Evolutionary conservation across 2,888 invertebrate species (phyloP).

Genomic region (Scaptomyza reducta): DNA sequence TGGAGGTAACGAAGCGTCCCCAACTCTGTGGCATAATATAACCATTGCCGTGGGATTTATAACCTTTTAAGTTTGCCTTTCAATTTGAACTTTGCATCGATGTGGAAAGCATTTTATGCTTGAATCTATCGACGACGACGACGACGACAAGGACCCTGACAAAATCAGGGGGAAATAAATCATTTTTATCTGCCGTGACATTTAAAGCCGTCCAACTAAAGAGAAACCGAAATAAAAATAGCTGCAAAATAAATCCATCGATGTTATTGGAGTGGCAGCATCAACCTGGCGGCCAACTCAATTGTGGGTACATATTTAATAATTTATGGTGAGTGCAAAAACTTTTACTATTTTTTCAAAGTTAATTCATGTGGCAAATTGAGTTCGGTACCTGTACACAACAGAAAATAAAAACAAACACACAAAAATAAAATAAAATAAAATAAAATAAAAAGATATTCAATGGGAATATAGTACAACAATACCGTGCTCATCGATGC

Average conservation of each 20-base stretch:
- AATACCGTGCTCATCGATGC: conserved; percentile 7
- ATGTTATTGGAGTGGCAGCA: not conserved
- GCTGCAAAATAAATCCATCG: no score
- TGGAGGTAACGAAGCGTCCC: not conserved
- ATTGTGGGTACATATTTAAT: not conserved
- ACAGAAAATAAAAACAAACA: not conserved
- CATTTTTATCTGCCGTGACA: not conserved
- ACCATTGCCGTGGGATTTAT: no score
- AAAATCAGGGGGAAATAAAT: not conserved
- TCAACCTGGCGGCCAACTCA: not conserved
- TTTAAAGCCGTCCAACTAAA: not conserved
- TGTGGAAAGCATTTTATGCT: no score
- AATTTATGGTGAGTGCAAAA: not conserved
- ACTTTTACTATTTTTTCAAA: not conserved
- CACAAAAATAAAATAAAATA: not conserved
- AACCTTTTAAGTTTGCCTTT: no score
- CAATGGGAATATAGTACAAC: conserved; percentile 9
- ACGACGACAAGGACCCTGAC: not conserved
- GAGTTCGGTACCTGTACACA: conserved; percentile 3
- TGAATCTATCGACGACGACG: no score
- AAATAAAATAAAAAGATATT: not conserved
- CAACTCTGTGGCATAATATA: not conserved
- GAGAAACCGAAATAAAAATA: not conserved
- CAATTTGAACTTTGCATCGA: no score
- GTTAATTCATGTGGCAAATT: conserved; percentile 25